Percentiles rank a stretch among this genome's conserved stretches.
Conservation (phyloP, 2,888 invertebrate genomes). For the Cryptus viduatorius region DNA sequence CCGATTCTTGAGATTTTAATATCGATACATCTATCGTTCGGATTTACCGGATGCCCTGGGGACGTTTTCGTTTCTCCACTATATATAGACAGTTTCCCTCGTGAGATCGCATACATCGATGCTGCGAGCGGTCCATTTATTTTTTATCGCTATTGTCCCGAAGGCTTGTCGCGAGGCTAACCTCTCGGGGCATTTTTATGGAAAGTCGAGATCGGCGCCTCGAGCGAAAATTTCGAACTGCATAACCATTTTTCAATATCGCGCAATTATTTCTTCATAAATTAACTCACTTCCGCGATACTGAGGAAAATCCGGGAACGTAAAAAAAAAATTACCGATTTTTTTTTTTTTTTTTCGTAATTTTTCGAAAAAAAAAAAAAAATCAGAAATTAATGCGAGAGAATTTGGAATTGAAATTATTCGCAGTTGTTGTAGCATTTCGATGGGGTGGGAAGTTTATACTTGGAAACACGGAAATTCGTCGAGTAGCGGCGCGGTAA, state of each 20-base stretch:
- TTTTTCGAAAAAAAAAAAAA: background rate
- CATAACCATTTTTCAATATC: background rate
- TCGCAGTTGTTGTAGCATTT: slow-evolving; percentile 8
- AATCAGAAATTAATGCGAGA: background rate
- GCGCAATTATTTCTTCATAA: background rate
- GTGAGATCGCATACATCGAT: background rate
- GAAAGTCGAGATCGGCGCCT: slow-evolving; percentile 17
- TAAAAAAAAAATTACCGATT: background rate
- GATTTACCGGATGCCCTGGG: slow-evolving; percentile 43
- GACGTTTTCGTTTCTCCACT: slow-evolving; percentile 30
- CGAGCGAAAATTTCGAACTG: slow-evolving; percentile 31
- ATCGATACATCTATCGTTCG: slow-evolving; percentile 26
- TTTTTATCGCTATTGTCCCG: slow-evolving; percentile 58
- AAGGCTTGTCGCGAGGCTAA: slow-evolving; percentile 36
- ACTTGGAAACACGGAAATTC: slow-evolving; percentile 35
- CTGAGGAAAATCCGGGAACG: no score
- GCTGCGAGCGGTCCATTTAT: background rate
- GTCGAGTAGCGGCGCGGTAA: slow-evolving; percentile 7
- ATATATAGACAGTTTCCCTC: background rate
- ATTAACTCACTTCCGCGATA: background rate
- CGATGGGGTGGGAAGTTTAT: slow-evolving; percentile 23
- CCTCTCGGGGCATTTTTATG: slow-evolving; percentile 38
- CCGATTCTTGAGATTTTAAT: slow-evolving; percentile 18
- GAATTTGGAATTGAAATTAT: background rate
- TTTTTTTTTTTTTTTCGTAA: background rate